Conservation (phyloP, 2,797 vertebrate species). For the Lutjanus argentimaculatus region DNA sequence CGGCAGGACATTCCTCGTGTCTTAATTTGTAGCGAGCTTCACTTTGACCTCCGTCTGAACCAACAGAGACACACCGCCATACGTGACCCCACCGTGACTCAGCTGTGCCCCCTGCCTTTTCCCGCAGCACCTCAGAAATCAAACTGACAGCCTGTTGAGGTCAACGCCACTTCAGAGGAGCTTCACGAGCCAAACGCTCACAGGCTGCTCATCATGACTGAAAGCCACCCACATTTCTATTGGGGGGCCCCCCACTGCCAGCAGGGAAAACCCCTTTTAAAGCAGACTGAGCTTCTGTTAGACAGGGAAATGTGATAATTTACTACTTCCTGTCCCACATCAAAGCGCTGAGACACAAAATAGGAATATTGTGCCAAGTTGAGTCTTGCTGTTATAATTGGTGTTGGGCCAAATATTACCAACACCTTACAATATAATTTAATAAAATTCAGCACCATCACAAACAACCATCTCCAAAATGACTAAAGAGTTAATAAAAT, state of each 20-base stretch:
- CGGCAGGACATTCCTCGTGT: constrained; percentile 7
- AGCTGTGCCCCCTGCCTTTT: not conserved
- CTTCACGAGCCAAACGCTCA: not conserved
- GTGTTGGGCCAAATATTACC: not conserved
- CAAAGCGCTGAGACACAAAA: not conserved
- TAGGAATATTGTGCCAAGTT: not conserved
- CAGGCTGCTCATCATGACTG: not conserved
- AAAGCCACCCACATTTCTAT: not conserved
- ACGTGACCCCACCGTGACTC: constrained; percentile 20
- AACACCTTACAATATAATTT: not conserved
- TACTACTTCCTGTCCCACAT: constrained; percentile 2
- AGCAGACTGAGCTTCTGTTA: constrained; percentile 10
- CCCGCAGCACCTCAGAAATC: constrained; percentile 28
- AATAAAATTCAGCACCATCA: not conserved
- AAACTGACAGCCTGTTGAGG: not conserved
- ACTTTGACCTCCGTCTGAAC: constrained; percentile 43
- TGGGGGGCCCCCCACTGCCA: not conserved
- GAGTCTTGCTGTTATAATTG: not conserved
- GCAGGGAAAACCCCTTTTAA: not conserved
- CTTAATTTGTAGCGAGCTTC: constrained; percentile 3
- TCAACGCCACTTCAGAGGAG: not conserved
- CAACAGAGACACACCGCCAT: not conserved
- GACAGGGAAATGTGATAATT: not conserved
- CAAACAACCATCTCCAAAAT: not conserved
- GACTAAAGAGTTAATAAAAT: not conserved